These are phyloP conservation scores for Thecocarcelia acutangulata DNA, from an alignment of 2,888 invertebrate genomes.

Conservation along the genomic window DNA sequence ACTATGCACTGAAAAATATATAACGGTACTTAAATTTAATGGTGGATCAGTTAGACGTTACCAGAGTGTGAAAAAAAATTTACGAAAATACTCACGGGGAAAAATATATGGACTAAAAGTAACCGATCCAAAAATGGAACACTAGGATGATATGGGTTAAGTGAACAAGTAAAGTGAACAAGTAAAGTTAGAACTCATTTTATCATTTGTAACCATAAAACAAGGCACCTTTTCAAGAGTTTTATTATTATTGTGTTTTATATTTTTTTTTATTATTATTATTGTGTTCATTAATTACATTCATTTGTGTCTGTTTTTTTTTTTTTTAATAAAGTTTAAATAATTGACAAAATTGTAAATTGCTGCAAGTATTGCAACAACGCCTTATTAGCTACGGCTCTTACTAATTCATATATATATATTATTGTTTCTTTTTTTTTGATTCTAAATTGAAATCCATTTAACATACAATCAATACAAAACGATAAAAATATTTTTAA, in stretches of 20 bases:
- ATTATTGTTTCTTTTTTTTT: slow-evolving; percentile 56
- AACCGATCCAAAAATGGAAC: too few species aligned
- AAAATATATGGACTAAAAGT: too few species aligned
- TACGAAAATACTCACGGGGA: too few species aligned
- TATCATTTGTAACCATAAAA: slow-evolving; percentile 16
- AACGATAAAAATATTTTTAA: slow-evolving; percentile 18
- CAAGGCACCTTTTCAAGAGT: slow-evolving; percentile 6
- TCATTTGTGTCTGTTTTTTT: too few species aligned
- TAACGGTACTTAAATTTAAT: too few species aligned
- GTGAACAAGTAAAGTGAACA: too few species aligned
- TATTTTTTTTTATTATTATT: slow-evolving; percentile 11
- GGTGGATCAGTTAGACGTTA: too few species aligned
- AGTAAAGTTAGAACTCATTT: slow-evolving; percentile 9
- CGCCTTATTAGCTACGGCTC: slow-evolving; percentile 19
- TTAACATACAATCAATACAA: slow-evolving; percentile 33
- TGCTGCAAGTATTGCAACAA: background rate
- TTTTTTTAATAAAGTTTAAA: background rate
- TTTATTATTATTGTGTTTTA: slow-evolving; percentile 7
- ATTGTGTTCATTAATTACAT: slow-evolving; percentile 20
- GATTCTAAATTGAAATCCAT: slow-evolving; percentile 48
- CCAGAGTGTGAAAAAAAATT: too few species aligned
- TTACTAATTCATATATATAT: slow-evolving; percentile 53
- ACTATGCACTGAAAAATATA: too few species aligned
- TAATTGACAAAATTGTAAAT: slow-evolving; percentile 4
- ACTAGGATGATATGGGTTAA: too few species aligned